Evolutionary conservation across 2,797 vertebrate species (phyloP).

Genomic region (Diplodus sargus): DNA sequence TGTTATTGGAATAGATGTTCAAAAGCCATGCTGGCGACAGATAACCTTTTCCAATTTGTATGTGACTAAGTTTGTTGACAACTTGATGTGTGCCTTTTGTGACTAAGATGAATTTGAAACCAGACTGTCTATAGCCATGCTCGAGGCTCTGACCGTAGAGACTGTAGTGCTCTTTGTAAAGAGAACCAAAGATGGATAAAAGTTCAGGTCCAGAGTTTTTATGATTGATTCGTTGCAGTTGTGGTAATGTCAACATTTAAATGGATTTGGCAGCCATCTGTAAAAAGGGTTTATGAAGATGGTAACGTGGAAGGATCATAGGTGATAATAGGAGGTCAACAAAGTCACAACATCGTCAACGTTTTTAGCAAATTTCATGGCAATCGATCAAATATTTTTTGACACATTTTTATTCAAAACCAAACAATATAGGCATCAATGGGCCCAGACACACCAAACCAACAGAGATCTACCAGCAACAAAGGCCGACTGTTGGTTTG

Average conservation of each 20-base stretch:
- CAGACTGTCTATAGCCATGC: background rate
- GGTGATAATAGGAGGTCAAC: background rate
- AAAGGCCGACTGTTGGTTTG: too few species aligned
- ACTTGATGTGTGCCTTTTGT: background rate
- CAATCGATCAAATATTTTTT: background rate
- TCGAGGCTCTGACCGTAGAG: background rate
- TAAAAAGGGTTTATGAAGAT: background rate
- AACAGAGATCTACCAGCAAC: too few species aligned
- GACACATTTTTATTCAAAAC: background rate
- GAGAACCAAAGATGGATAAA: background rate
- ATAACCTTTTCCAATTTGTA: background rate
- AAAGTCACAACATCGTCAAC: background rate
- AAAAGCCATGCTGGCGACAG: background rate
- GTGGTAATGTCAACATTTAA: background rate
- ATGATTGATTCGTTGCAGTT: background rate
- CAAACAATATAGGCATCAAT: too few species aligned
- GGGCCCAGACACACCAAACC: too few species aligned
- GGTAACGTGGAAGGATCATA: too few species aligned
- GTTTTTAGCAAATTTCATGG: background rate
- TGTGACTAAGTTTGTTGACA: constrained; percentile 3
- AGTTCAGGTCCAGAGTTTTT: background rate
- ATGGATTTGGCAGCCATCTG: too few species aligned
- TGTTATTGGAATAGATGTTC: constrained; percentile 25
- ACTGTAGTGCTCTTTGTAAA: background rate
- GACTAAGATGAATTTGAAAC: background rate